Evolutionary conservation across 2,888 invertebrate genomes (phyloP), one percentile per base, ranked within the genome.

Genomic region (Minunthozetes semirufus): DNA sequence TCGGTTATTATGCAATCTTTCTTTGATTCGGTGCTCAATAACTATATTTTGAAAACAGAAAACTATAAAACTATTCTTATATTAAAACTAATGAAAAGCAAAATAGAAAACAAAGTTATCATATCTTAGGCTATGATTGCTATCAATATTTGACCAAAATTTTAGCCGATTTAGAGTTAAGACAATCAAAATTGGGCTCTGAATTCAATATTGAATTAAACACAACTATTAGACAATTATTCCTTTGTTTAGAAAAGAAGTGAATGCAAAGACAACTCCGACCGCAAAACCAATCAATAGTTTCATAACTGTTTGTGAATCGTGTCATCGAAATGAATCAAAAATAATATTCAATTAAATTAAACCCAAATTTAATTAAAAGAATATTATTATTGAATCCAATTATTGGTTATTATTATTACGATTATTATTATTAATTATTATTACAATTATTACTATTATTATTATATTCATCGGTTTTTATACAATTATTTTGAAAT

Each of bases 1-100:
- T 59, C 59, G 19, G 2, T 22, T 56, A 27, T 66, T 66, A 66
- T 66, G 66, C 66, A 66, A 66, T 66, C 66, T 66, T 66, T 66
- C 25, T 27, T 17, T 66, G 66, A 66, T 66, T 59, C 27, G 27
- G 59, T 59, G 59, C 59, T 59, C 59, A 59, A 59, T 29, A 50
- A 59, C 27, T 27, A 27, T 59, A 27, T 59, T 59, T 29, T 11
- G 25, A 27, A 17, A 56, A 9, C 2, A 27, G 2, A 56, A 11
- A 8, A 56, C n/a, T n/a, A n/a, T n/a, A 25, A 56, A 59, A 27
- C 22, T 38, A 66, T 66, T 66, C 66, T 66, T 66, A 66, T 66
- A 42, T 42, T 61, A 19, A 2, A 29, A 29, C 8, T n/a, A n/a
- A 53, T 22, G 17, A 48, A 42, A 6, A 42, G 13, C 42, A 42